Conservation (phyloP, 2,888 invertebrate genomes). For the Cantharis nigra region DNA sequence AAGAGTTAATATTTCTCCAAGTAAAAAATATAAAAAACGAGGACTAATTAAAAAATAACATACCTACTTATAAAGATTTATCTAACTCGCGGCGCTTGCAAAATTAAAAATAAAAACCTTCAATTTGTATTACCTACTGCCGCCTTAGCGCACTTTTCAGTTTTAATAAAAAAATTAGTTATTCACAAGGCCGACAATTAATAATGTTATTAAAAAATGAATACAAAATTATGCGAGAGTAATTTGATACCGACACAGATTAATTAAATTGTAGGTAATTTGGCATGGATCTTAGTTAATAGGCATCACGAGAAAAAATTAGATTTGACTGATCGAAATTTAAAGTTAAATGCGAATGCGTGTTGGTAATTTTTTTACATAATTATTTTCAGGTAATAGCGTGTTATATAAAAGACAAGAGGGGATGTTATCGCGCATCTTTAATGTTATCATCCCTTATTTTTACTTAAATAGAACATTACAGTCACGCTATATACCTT, state of each 20-base stretch:
- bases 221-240: neutral
- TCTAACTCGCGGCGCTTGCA: neutral
- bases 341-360: slow-evolving; percentile 20
- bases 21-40: slow-evolving; percentile 3
- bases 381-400: slow-evolving; percentile 29
- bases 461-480: slow-evolving; percentile 30
- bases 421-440: slow-evolving; percentile 30
- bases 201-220: neutral
- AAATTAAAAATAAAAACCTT: neutral
- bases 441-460: slow-evolving; percentile 32
- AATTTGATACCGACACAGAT: neutral
- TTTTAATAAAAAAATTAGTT: neutral
- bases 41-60: slow-evolving; percentile 2
- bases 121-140: neutral
- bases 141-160: neutral
- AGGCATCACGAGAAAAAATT: slow-evolving; percentile 6
- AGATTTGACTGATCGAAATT: slow-evolving; percentile 13
- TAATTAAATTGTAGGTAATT: slow-evolving; percentile 9
- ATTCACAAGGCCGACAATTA: neutral
- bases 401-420: slow-evolving; percentile 32
- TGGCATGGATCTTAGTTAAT: slow-evolving; percentile 4
- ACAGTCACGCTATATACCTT: slow-evolving; percentile 26
- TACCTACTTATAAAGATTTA: neutral
- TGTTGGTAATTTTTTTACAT: slow-evolving; percentile 19
- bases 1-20: slow-evolving; percentile 9